phyloP scores from a whole-genome alignment of 2,113 vertebrate genomes.

The Eupsittula cactorum region DNA sequence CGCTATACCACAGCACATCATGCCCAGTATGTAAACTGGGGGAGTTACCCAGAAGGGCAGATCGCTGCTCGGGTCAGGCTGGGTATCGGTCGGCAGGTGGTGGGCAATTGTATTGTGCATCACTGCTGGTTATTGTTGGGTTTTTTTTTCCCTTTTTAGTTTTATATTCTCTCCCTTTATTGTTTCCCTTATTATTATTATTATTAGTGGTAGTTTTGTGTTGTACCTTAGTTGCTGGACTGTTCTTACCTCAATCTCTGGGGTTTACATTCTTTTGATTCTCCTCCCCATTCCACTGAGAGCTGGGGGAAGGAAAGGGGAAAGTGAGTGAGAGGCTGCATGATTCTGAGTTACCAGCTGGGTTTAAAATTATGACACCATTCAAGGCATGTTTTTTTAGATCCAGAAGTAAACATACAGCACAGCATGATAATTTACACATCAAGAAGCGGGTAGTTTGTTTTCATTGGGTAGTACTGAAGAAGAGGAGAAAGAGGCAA shows the following conservation, averaged over 20 bases:
- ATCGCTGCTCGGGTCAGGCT: not conserved
- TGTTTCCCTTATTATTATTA: not conserved
- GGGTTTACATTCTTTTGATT: not conserved
- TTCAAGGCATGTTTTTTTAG: not conserved
- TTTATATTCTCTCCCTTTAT: not conserved
- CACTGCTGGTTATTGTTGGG: not conserved
- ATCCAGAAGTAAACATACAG: not conserved
- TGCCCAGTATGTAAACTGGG: not conserved
- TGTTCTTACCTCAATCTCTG: not conserved
- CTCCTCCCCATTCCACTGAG: not conserved
- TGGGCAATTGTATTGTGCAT: not conserved
- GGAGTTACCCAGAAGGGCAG: not conserved
- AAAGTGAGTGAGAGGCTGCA: not conserved
- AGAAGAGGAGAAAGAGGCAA: not conserved
- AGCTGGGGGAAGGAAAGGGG: not conserved
- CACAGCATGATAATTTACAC: not conserved
- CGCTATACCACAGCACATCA: not conserved
- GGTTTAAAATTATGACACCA: not conserved
- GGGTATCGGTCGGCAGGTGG: not conserved
- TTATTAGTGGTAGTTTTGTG: not conserved
- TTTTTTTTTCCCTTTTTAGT: not conserved
- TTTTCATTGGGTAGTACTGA: not conserved
- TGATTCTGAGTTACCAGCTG: not conserved
- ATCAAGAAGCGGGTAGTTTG: not conserved
- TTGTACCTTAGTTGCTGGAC: not conserved